Evolutionary conservation across 2,888 invertebrate species (phyloP).

Genomic region (Drosophila siamana): DNA sequence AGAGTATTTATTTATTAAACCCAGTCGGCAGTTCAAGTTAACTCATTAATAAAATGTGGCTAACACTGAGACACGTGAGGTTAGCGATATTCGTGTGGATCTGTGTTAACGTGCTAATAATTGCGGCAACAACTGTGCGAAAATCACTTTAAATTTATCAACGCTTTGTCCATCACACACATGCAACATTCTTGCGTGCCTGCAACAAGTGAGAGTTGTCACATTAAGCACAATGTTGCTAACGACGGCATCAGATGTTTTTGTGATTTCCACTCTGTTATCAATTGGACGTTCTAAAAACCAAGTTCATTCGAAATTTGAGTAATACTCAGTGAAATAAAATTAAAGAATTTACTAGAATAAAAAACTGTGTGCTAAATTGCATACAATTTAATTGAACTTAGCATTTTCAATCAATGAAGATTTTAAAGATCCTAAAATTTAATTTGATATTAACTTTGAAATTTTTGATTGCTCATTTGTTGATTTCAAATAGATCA

Average conservation of each 20-base stretch:
- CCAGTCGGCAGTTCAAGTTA: conserved; percentile 12
- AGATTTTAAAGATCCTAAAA: too few relatives aligned
- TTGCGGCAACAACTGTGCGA: conserved; percentile 24
- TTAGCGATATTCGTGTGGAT: conserved; percentile 12
- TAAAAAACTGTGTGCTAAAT: too few relatives aligned
- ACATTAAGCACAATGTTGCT: background rate
- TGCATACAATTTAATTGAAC: too few relatives aligned
- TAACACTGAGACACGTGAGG: conserved; percentile 41
- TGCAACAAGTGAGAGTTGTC: conserved; percentile 10
- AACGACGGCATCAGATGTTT: background rate
- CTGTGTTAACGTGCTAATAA: conserved; percentile 24
- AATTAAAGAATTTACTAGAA: too few relatives aligned
- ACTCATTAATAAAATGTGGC: conserved; percentile 20
- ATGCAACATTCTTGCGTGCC: conserved; percentile 5
- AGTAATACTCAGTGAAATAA: too few relatives aligned
- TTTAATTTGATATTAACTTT: too few relatives aligned
- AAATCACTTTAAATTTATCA: conserved; percentile 14
- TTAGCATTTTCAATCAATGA: too few relatives aligned
- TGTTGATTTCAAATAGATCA: too few relatives aligned
- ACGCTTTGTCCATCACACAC: background rate
- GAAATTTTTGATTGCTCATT: too few relatives aligned
- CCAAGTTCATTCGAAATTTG: too few relatives aligned
- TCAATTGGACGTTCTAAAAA: too few relatives aligned
- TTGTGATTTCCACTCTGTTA: background rate
- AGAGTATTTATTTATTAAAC: conserved; percentile 10